Conservation (phyloP, 2,113 vertebrate genomes). For the Mesitornis unicolor region DNA sequence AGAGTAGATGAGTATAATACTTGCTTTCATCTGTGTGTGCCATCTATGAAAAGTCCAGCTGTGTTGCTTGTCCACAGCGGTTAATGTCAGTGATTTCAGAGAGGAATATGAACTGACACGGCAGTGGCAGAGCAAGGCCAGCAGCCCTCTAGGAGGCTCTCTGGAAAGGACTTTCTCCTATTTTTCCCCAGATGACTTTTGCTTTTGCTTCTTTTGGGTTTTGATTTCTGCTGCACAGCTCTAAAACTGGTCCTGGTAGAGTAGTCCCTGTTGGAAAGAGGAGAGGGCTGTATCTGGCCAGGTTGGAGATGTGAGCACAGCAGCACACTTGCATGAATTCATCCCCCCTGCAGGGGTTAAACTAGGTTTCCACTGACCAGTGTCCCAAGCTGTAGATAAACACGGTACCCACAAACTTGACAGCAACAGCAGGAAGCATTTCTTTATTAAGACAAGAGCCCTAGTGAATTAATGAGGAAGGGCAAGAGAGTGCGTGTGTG, state of each 20-base stretch:
- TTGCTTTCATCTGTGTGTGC: conserved; percentile 8
- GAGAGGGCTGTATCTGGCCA: not conserved
- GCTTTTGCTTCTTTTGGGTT: not conserved
- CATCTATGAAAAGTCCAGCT: not conserved
- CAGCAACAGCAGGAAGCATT: not conserved
- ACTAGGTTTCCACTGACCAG: not conserved
- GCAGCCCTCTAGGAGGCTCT: not conserved
- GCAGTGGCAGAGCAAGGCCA: not conserved
- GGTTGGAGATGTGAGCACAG: not conserved
- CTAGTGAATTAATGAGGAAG: conserved; percentile 59
- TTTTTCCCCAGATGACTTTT: not conserved
- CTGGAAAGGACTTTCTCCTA: not conserved
- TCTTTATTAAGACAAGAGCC: not conserved
- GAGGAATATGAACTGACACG: not conserved
- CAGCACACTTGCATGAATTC: not conserved
- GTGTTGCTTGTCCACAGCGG: not conserved
- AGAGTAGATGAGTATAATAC: not conserved
- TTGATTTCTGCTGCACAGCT: not conserved
- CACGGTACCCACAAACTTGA: not conserved
- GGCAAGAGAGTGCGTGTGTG: conserved; percentile 6
- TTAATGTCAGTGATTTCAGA: not conserved
- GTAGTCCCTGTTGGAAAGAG: not conserved
- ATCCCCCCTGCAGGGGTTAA: not conserved
- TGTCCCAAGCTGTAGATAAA: not conserved
- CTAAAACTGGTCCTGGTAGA: not conserved